Evolutionary conservation across 2,888 invertebrate genomes (phyloP), one percentile per base, ranked within the genome.

Genomic region (Tiliacea citrago): DNA sequence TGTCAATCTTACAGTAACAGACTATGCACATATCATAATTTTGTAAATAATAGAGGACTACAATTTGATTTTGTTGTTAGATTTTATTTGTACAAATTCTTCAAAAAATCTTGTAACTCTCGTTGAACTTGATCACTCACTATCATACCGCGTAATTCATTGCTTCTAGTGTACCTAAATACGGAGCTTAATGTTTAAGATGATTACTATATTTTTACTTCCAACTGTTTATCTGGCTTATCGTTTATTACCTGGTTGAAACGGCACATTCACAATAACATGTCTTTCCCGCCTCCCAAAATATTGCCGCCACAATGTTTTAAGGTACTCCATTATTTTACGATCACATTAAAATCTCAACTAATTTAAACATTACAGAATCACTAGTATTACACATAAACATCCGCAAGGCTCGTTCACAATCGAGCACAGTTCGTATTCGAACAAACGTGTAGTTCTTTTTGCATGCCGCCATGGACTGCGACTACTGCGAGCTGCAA

Each of bases 251-350:
- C 96, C 95, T 93, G 96, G 96, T 83, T 94, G 92, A 91, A 95
- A 96, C 9, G 96, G 96, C 71, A 96, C 93, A 79, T 95, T 95
- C 63, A 95, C 91, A 78, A 95, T 95, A 29, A 94, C 90, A 85
- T 91, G 94, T 87, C 92, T 96, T 12, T 91, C 92, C n/a, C 90
- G 90, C 77, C 89, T 90, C 69, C 91, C 95, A 86, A 96, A 95
- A 84, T 92, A 95, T 49, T 92, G 88, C 75, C 92, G 92, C 95
- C 95, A 96, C 75, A 94, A 88, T 86, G 92, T 92, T 89, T 93
- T 95, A 39, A 96, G 66, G 79, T 95, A 95, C 77, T 95, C 94
- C 95, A 95, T 95, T 39, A 39, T 76, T 88, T 75, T 82, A 84
- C 73, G 66, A 82, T 84, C 83, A 85, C 84, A 86, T 67, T 77